A percentile compares a stretch with the other conserved stretches of the same genome.
These are phyloP conservation scores for Montipora capitata DNA, from an alignment of 92 coral and sea anemone genomes.

Conservation along the genomic window DNA sequence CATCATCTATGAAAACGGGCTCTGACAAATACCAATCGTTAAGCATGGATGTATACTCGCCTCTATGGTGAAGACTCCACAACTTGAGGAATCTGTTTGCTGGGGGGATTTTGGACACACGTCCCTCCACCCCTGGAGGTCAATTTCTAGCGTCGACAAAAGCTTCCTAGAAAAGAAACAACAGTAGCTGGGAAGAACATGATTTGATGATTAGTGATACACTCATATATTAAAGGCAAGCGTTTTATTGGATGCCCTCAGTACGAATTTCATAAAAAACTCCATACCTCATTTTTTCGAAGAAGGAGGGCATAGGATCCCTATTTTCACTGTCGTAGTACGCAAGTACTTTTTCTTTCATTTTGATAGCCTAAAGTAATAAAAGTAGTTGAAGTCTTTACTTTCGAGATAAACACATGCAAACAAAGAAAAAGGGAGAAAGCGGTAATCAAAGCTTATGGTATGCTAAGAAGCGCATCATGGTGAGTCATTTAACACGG, in stretches of 20 bases:
- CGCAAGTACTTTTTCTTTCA: not conserved
- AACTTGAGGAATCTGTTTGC: constrained; percentile 13
- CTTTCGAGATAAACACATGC: not conserved
- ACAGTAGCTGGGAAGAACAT: too few species aligned
- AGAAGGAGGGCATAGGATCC: not conserved
- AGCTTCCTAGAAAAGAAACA: too few species aligned
- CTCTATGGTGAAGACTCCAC: constrained; percentile 20
- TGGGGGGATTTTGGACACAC: not conserved
- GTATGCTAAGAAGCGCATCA: too few species aligned
- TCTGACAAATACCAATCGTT: not conserved
- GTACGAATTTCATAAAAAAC: too few species aligned
- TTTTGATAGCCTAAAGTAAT: not conserved
- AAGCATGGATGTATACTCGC: not conserved
- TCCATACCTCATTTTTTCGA: constrained; percentile 12
- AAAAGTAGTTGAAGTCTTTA: not conserved
- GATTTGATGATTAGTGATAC: too few species aligned
- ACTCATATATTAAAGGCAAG: too few species aligned
- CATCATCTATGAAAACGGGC: not conserved
- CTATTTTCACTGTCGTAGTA: not conserved
- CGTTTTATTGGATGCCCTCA: too few species aligned
- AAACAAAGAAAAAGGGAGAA: too few species aligned
- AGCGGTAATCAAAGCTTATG: too few species aligned
- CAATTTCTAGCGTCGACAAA: too few species aligned
- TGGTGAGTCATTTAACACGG: too few species aligned
- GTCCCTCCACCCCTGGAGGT: not conserved